Percentiles rank a stretch among this genome's conserved stretches.
phyloP scores from a whole-genome alignment of 2,797 vertebrate species.

The Ficedula albicollis region DNA sequence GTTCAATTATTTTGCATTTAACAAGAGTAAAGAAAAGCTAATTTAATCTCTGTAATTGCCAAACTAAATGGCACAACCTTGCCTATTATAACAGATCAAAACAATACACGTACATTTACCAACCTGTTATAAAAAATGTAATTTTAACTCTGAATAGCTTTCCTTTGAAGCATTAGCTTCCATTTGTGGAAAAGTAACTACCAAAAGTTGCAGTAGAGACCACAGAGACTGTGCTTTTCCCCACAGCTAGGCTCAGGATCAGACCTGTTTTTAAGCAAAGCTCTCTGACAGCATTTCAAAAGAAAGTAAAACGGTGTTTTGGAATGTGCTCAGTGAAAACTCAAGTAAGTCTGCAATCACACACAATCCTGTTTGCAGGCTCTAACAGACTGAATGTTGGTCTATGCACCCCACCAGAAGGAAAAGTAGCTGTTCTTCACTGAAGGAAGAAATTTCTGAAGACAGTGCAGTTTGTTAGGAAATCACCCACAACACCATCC shows the following conservation, averaged over 20 bases:
- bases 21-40: slow-evolving; percentile 17
- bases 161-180: background rate
- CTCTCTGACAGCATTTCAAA: background rate
- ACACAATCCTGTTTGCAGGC: background rate
- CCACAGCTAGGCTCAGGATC: background rate
- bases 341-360: background rate
- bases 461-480: background rate
- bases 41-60: slow-evolving; percentile 23
- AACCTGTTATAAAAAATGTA: background rate
- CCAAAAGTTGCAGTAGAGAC: background rate
- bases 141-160: background rate
- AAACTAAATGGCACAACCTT: background rate
- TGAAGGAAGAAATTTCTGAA: background rate
- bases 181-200: background rate
- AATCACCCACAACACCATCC: background rate
- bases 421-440: background rate
- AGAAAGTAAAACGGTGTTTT: background rate
- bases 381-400: background rate
- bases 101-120: background rate
- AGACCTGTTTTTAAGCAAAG: background rate
- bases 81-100: background rate
- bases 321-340: background rate
- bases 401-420: background rate
- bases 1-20: slow-evolving; percentile 36
- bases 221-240: background rate